Base-by-base conservation (phyloP, 2,113 vertebrate species). In the Nerophis lumbriciformis region DNA sequence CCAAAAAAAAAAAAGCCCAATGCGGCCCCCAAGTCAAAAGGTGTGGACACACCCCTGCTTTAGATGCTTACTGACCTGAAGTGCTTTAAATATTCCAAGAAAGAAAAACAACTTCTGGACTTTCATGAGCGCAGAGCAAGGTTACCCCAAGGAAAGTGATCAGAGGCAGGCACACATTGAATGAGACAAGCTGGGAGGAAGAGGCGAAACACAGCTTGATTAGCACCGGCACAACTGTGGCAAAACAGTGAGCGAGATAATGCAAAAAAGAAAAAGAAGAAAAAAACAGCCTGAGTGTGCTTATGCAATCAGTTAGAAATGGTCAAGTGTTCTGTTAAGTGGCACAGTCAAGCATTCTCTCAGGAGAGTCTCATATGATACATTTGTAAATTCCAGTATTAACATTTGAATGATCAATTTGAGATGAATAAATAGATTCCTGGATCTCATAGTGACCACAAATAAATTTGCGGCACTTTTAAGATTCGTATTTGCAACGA, bases 81-180 rank as follows among this genome's bases (percentile, higher is more conserved):
- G 19, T 28, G 28, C 28, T 28, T 28, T 28, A 28, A 28, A 28
- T 28, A 28, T 28, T 28, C 28, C 28, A 28, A 28, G 73, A 56
- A 72, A 8, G 21, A 77, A 72, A 78, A 59, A 54, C 45, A 75
- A 79, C 37, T 82, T 77, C 74, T 53, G 61, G n/a, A 9, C 52
- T 50, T 68, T 78, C 83, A 69, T 73, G 70, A 72, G 59, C 72
- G 54, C 15, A 76, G 61, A 63, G 58, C 12, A 65, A 75, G 73
- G 80, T 71, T 69, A 81, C 61, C 21, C 8, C 21, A 35, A 71
- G 78, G 72, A 69, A 69, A 78, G 71, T 73, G 75, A 69, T 81
- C 65, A 67, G 71, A 80, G 60, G 72, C 59, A 60, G 55, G 56
- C 37, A 50, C 70, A 9, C 74, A 68, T 76, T 76, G 19, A 44